These are phyloP conservation scores for Thereva unica DNA, from an alignment of 2,888 invertebrate species.

Conservation along the genomic window DNA sequence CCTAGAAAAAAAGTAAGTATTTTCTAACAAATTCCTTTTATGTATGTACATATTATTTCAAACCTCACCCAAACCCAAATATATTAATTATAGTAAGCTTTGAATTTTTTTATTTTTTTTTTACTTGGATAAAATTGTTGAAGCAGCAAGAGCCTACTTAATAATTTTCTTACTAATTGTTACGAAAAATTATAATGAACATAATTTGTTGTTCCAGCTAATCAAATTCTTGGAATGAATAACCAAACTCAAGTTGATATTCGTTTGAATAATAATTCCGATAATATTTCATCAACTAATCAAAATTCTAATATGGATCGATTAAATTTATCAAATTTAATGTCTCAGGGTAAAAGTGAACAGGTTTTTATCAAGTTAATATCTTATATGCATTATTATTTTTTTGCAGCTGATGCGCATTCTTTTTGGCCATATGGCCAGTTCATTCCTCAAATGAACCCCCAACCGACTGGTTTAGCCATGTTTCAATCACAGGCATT, in stretches of 20 bases:
- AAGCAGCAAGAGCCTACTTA: background rate
- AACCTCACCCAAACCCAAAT: no score
- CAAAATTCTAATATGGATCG: conserved; percentile 45
- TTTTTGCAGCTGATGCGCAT: conserved; percentile 46
- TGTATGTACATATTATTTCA: no score
- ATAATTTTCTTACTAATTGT: background rate
- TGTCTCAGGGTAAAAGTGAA: conserved; percentile 46
- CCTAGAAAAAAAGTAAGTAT: no score
- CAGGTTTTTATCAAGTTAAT: background rate
- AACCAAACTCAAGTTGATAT: conserved; percentile 38
- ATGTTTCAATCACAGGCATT: conserved; percentile 35
- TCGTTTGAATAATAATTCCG: conserved; percentile 19
- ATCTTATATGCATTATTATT: background rate
- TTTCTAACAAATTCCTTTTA: no score
- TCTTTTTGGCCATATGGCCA: conserved; percentile 44
- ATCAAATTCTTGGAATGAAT: conserved; percentile 48
- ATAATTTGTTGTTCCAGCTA: conserved; percentile 42
- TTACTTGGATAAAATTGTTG: background rate
- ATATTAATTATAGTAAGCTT: no score
- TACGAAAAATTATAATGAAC: conserved; percentile 8
- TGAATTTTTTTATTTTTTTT: no score
- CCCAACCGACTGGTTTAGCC: conserved; percentile 45
- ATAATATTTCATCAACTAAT: conserved; percentile 17
- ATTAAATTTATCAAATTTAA: conserved; percentile 47
- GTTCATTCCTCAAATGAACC: conserved; percentile 48